These are phyloP conservation scores for Microdon myrmicae DNA, from an alignment of 2,888 invertebrate genomes.

Conservation along the genomic window DNA sequence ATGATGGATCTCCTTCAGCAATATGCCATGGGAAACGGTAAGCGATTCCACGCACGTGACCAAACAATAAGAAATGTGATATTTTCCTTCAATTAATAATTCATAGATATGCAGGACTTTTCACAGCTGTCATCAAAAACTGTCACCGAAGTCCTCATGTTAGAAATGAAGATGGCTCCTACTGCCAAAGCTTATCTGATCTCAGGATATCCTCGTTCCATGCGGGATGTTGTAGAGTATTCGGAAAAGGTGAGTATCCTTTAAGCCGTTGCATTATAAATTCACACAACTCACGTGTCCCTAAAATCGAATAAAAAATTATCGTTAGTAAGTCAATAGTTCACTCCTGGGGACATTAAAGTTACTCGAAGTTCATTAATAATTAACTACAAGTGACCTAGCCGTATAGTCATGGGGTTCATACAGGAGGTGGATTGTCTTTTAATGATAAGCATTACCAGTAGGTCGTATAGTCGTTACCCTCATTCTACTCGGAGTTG, in stretches of 20 bases:
- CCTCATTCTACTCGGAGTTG: no score
- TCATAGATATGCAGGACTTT: constrained; percentile 86
- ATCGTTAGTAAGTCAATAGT: no score
- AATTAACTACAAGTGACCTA: no score
- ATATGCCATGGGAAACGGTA: constrained; percentile 89
- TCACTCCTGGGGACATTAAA: no score
- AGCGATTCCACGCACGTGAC: constrained; percentile 53
- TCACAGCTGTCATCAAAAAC: constrained; percentile 86
- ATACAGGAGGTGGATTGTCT: no score
- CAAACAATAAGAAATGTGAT: background rate
- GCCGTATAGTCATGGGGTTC: no score
- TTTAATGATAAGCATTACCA: no score
- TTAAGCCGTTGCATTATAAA: no score
- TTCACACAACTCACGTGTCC: no score
- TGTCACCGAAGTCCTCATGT: constrained; percentile 88
- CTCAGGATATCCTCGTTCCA: constrained; percentile 89
- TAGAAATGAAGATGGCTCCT: constrained; percentile 93
- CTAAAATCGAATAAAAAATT: no score
- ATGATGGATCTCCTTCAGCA: constrained; percentile 92
- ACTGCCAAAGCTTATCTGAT: constrained; percentile 87
- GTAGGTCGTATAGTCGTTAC: no score
- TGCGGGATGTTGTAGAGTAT: constrained; percentile 92
- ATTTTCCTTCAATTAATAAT: background rate
- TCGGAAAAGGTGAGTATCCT: constrained; percentile 81
- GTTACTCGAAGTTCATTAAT: no score